Conservation (phyloP, 1,140 invertebrate species). For the Scylla paramamosain region DNA sequence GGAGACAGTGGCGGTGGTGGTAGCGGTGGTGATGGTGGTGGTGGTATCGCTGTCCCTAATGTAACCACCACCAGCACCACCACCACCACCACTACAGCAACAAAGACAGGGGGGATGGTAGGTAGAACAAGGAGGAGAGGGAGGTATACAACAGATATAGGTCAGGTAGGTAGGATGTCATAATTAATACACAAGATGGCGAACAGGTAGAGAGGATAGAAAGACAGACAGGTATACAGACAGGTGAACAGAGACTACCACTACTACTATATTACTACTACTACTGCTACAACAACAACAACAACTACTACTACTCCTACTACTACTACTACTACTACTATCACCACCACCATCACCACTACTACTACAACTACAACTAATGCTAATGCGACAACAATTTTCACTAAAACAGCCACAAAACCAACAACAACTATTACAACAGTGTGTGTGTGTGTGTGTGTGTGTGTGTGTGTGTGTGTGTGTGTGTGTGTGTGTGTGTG, state of each 20-base stretch:
- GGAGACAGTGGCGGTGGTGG: too few relatives aligned
- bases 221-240: too few relatives aligned
- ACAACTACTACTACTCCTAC: not conserved
- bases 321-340: not conserved
- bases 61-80: too few relatives aligned
- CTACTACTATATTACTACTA: not conserved
- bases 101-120: too few relatives aligned
- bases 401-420: not conserved
- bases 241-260: not conserved
- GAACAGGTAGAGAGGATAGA: too few relatives aligned
- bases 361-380: constrained; percentile 29
- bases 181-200: too few relatives aligned
- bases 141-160: too few relatives aligned
- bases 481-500: constrained; percentile 46
- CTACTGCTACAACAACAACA: constrained; percentile 1
- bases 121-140: not conserved
- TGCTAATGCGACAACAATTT: not conserved
- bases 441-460: not conserved
- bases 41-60: too few relatives aligned
- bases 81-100: too few relatives aligned
- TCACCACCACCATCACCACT: not conserved
- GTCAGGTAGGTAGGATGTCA: too few relatives aligned
- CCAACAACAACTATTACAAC: not conserved
- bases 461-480: constrained; percentile 37
- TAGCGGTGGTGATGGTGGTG: too few relatives aligned